phyloP scores from a whole-genome alignment of 2,888 invertebrate species.

The Drosophila mayaguana region DNA sequence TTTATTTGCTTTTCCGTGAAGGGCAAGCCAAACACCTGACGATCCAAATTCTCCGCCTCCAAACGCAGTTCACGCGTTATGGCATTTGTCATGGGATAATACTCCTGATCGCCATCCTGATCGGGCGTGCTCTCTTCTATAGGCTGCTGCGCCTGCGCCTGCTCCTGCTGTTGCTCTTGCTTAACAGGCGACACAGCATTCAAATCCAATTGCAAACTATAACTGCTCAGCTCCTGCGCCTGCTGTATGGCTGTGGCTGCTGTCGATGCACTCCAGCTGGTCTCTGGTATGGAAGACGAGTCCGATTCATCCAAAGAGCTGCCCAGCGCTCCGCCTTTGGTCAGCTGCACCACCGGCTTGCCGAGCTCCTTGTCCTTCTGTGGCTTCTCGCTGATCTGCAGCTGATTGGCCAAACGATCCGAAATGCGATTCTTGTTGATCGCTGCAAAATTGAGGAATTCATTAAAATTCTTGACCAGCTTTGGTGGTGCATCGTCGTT shows the following conservation, averaged over 20 bases:
- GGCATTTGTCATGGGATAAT: conserved; percentile 94
- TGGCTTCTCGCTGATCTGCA: conserved; percentile 52
- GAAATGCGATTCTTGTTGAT: conserved; percentile 88
- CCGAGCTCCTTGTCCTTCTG: conserved; percentile 32
- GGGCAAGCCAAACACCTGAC: conserved; percentile 91
- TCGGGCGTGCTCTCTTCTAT: conserved; percentile 41
- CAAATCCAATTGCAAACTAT: conserved; percentile 79
- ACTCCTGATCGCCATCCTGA: conserved; percentile 92
- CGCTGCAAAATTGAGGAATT: conserved; percentile 92
- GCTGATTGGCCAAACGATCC: conserved; percentile 75
- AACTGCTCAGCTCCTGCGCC: conserved; percentile 75
- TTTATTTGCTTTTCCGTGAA: conserved; percentile 55
- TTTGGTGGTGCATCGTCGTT: conserved; percentile 78
- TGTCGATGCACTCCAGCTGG: conserved; percentile 83
- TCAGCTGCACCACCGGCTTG: conserved; percentile 85
- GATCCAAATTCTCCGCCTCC: conserved; percentile 93
- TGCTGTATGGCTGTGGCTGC: conserved; percentile 83
- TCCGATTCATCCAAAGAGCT: conserved; percentile 86
- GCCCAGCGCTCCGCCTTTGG: conserved; percentile 81
- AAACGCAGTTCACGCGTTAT: conserved; percentile 93
- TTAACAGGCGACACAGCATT: conserved; percentile 64
- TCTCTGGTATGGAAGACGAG: conserved; percentile 84
- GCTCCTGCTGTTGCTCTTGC: conserved; percentile 38
- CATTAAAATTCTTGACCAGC: conserved; percentile 92
- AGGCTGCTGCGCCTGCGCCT: conserved; percentile 21